Base-by-base conservation (phyloP, 2,888 invertebrate species). In the Idaea dimidiata region DNA sequence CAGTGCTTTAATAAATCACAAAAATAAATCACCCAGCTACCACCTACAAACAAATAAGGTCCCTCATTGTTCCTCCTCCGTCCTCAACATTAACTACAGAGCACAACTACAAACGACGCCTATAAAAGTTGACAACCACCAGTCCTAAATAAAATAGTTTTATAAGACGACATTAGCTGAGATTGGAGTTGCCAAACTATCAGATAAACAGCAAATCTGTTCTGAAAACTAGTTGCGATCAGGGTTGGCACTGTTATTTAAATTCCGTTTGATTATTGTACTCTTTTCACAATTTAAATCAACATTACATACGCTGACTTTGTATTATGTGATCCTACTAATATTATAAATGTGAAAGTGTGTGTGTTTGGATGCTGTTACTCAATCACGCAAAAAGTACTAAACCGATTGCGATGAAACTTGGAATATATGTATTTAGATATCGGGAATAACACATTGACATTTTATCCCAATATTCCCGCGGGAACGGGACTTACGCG, bases 141-240 rank as follows among this genome's bases (percentile, higher is more conserved):
- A 10, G 8, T 43, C 43, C 10, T 43, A 43, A 70, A 69, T 70
- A 72, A 72, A 76, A 76, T 74, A 73, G 74, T 73, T 76, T 72
- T 73, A 69, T 70, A 71, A 70, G 69, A 69, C 64, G 69, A 72
- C 76, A 76, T 77, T 79, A 77, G 71, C 74, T 65, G 70, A 74
- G 72, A 75, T 72, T 66, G 70, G 64, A 77, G 74, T 78, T 82
- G 76, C 81, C 78, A 80, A 80, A 82, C 81, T 83, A 78, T 77
- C 78, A 70, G 81, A 81, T 82, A 80, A 76, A 75, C 73, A 69
- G 68, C 17, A 68, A 77, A 77, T 78, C 73, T 75, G 70, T 71
- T 73, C 63, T 68, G 63, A 59, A 67, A 69, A 73, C 73, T 74
- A 66, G 61, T 65, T 59, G 56, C 62, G 55, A 14, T 33, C 61